A percentile compares a stretch with the other conserved stretches of the same genome.
Evolutionary conservation across 2,888 invertebrate genomes (phyloP).

Genomic region (Caenorhabditis sp.): DNA sequence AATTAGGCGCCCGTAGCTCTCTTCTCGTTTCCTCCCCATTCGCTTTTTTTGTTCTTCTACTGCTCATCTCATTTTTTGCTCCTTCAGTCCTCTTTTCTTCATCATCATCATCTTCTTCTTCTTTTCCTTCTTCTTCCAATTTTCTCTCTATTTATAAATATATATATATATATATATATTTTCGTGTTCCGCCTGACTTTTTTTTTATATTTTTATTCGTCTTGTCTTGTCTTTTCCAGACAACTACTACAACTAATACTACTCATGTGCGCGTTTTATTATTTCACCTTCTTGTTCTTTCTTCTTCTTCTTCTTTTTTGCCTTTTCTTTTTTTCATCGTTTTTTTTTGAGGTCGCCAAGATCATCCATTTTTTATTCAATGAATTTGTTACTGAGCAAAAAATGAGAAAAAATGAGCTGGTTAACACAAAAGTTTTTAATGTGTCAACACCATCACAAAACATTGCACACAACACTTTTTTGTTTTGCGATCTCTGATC

Average conservation of each 20-base stretch:
- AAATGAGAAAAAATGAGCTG: slow-evolving; percentile 4
- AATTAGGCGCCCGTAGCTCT: too few relatives aligned
- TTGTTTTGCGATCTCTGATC: too few relatives aligned
- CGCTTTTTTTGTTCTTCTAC: too few relatives aligned
- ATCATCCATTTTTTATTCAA: slow-evolving; percentile 8
- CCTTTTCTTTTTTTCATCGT: slow-evolving; percentile 10
- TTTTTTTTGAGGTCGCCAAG: slow-evolving; percentile 27
- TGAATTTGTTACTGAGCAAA: slow-evolving; percentile 10
- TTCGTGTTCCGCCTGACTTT: slow-evolving; percentile 15
- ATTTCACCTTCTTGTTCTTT: slow-evolving; percentile 6
- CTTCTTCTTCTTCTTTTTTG: slow-evolving; percentile 7
- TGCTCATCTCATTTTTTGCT: too few relatives aligned
- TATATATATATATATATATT: slow-evolving; percentile 7
- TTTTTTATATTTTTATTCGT: slow-evolving; percentile 7
- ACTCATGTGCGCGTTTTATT: too few relatives aligned
- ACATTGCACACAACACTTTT: too few relatives aligned
- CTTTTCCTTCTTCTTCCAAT: neutral
- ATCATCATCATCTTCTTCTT: too few relatives aligned
- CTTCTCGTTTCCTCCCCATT: too few relatives aligned
- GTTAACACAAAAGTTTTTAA: too few relatives aligned
- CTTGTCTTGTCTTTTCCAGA: slow-evolving; percentile 6
- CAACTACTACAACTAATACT: slow-evolving; percentile 6
- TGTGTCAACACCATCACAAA: too few relatives aligned
- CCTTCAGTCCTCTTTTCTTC: too few relatives aligned
- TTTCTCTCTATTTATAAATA: slow-evolving; percentile 8